Evolutionary conservation across 2,797 vertebrate genomes (phyloP), one percentile per base, ranked within the genome.

Genomic region (Schizopygopsis malacanthus): DNA sequence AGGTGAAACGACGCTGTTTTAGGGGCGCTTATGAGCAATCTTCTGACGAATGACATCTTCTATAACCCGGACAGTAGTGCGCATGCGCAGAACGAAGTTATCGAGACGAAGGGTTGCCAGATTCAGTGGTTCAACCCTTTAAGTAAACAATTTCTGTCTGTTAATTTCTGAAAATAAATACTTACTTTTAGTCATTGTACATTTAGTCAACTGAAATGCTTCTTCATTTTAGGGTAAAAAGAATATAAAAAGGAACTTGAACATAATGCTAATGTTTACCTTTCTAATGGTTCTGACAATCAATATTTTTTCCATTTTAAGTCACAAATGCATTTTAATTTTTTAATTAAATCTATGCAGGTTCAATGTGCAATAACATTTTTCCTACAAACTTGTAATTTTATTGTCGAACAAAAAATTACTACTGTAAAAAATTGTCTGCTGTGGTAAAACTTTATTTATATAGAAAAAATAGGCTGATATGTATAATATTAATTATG

Each of bases 31-130:
- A 92, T 81, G 92, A 94, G 92, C 0, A 91, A 84, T 87, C 54
- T 84, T 87, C 84, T 86, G 0, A 85, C 85, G 41, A 94, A 73
- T 85, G 92, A 93, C 94, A 95, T 96, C 88, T 92, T 94, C 69
- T 83, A 92, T 80, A 94, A 94, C 91, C 0, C 39, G 2, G 22
- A 67, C 0, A 2, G 4, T 13, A 39, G 1, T 13, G 39, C 76
- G 83, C 76, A 59, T 47, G 83, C 33, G 83, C 65, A 11, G 5
- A 1, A 18, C 0, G 16, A 61, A 54, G 16, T 91, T 5, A 28
- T 9, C 3, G 3, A 11, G 6, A 8, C 1, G 1, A 37, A 4
- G 59, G 70, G 85, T 84, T 86, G 87, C 87, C 87, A 88, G 39
- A 18, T 65, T 85, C 2, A 5, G 0, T 13, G 4, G 0, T 70